These are phyloP conservation scores for Girardinichthys multiradiatus DNA, from an alignment of 2,113 vertebrate species.

Conservation along the genomic window DNA sequence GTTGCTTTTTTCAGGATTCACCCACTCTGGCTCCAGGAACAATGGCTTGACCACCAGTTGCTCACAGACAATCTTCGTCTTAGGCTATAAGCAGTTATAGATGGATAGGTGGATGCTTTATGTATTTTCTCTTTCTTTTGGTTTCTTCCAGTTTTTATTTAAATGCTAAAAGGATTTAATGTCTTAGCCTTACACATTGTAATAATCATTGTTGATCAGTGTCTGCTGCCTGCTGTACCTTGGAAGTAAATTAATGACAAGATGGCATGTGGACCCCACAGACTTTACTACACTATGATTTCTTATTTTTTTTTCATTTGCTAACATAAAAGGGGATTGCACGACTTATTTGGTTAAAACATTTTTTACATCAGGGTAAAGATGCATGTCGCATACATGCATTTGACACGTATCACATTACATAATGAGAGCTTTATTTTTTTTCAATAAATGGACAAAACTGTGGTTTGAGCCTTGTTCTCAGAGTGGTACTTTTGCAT, in stretches of 20 bases:
- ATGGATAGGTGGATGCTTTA: too few species aligned
- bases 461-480: slow-evolving; percentile 39
- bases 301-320: too few species aligned
- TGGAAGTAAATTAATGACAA: slow-evolving; percentile 18
- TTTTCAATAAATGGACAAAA: slow-evolving; percentile 44
- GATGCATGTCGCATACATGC: neutral
- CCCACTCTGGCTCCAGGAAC: too few species aligned
- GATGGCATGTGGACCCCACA: neutral
- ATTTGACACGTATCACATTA: slow-evolving; percentile 22
- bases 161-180: too few species aligned
- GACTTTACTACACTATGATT: neutral
- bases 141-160: too few species aligned
- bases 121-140: neutral
- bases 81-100: too few species aligned
- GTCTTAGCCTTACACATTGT: neutral
- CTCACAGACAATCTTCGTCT: too few species aligned
- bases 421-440: slow-evolving; percentile 26
- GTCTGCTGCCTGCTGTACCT: slow-evolving; percentile 12
- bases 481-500: slow-evolving; percentile 46
- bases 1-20: too few species aligned
- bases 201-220: neutral
- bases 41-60: too few species aligned
- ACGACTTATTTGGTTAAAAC: neutral
- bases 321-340: neutral
- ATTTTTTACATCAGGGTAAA: neutral